Conservation (phyloP, 2,113 vertebrate species). For the Heloderma charlesbogerti region DNA sequence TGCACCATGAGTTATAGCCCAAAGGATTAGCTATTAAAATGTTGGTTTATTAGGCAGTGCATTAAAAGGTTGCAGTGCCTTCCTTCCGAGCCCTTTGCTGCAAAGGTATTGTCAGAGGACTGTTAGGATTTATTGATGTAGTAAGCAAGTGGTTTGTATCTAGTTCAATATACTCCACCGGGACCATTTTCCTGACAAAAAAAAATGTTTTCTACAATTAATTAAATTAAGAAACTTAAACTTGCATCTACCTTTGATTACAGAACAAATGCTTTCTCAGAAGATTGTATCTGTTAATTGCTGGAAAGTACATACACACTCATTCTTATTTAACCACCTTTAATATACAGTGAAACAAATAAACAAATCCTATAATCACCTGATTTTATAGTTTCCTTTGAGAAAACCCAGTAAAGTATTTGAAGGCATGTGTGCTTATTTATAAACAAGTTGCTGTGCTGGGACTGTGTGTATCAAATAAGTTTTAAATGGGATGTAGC, state of each 20-base stretch:
- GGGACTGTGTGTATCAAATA: neutral
- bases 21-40: constrained; percentile 30
- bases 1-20: constrained; percentile 13
- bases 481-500: neutral
- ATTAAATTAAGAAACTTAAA: constrained; percentile 49
- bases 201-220: constrained; percentile 41
- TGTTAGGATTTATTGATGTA: constrained; percentile 40
- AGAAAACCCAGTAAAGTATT: constrained; percentile 42
- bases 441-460: neutral
- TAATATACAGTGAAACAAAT: neutral
- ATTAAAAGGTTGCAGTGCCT: constrained; percentile 14
- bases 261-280: constrained; percentile 47
- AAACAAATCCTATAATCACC: constrained; percentile 15
- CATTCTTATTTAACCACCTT: constrained; percentile 21
- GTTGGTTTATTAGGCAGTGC: constrained; percentile 34
- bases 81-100: neutral
- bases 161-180: constrained; percentile 42
- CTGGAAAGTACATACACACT: constrained; percentile 7
- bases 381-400: constrained; percentile 16
- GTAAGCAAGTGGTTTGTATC: constrained; percentile 19
- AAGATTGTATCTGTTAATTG: constrained; percentile 22
- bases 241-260: constrained; percentile 3
- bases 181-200: constrained; percentile 8
- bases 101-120: constrained; percentile 29
- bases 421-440: constrained; percentile 20